Evolutionary conservation across 2,113 vertebrate genomes (phyloP).

Genomic region (Theristicus caerulescens): DNA sequence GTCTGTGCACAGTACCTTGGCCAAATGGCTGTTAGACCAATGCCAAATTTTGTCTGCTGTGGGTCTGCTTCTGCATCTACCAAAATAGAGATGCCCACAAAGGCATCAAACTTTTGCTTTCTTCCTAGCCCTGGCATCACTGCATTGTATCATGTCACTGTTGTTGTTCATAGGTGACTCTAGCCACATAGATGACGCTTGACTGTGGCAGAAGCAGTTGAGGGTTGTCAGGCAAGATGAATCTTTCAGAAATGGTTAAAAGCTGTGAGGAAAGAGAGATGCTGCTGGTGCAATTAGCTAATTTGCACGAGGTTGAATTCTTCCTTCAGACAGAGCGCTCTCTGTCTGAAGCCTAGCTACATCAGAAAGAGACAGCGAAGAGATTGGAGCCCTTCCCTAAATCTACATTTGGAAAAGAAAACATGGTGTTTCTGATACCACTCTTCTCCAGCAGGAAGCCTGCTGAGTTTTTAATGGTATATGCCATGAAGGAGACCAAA

Average conservation of each 20-base stretch:
- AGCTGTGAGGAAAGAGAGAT: neutral
- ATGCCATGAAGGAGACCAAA: neutral
- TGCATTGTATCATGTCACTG: rapidly evolving
- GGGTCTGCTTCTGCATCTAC: neutral
- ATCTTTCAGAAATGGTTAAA: neutral
- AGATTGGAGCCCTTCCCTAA: neutral
- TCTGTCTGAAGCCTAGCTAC: neutral
- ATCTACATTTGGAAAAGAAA: neutral
- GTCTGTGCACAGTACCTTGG: neutral
- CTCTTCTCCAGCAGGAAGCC: neutral
- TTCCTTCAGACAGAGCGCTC: neutral
- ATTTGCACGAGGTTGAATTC: neutral
- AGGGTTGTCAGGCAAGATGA: neutral
- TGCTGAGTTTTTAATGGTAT: neutral
- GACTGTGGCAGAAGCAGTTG: neutral
- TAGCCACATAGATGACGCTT: neutral
- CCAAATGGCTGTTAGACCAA: neutral
- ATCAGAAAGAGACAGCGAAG: neutral
- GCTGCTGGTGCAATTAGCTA: neutral
- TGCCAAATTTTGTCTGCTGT: neutral
- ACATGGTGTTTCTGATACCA: neutral
- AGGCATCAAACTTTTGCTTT: neutral
- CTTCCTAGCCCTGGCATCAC: neutral
- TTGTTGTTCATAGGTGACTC: neutral
- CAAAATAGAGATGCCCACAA: neutral